phyloP scores from a whole-genome alignment of 2,113 vertebrate species.

The Callionymus lyra region DNA sequence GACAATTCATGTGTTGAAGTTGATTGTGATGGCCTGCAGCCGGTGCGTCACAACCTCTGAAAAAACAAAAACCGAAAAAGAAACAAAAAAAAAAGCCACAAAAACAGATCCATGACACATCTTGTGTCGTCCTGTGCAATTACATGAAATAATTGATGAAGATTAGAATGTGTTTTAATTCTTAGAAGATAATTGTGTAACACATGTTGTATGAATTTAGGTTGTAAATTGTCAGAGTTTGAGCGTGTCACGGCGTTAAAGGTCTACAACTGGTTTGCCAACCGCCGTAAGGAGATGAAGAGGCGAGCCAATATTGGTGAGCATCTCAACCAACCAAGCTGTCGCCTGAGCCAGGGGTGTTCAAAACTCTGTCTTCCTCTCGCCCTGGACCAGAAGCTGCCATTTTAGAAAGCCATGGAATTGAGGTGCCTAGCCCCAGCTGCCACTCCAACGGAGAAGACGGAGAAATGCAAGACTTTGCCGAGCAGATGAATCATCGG shows the following conservation, averaged over 20 bases:
- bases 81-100: no score
- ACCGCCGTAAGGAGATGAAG: constrained; percentile 78
- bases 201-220: constrained; percentile 22
- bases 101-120: no score
- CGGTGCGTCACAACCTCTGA: no score
- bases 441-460: constrained; percentile 75
- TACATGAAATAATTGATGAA: no score
- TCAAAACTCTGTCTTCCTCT: neutral
- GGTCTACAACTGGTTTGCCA: constrained; percentile 80
- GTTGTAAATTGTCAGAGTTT: constrained; percentile 74
- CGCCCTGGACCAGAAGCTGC: constrained; percentile 63
- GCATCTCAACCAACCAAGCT: neutral
- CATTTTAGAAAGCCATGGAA: constrained; percentile 75
- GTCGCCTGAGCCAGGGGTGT: neutral
- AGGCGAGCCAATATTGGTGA: constrained; percentile 75
- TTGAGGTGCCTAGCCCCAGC: constrained; percentile 73
- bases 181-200: no score
- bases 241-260: constrained; percentile 74
- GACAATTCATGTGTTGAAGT: no score
- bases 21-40: no score
- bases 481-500: constrained; percentile 63
- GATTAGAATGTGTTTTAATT: no score
- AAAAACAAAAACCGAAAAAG: no score
- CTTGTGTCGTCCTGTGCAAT: no score
- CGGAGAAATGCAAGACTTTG: constrained; percentile 66